A percentile compares a stretch with the other conserved stretches of the same genome.
Conservation (phyloP, 2,888 invertebrate genomes). For the Cryptocephalus moraei region DNA sequence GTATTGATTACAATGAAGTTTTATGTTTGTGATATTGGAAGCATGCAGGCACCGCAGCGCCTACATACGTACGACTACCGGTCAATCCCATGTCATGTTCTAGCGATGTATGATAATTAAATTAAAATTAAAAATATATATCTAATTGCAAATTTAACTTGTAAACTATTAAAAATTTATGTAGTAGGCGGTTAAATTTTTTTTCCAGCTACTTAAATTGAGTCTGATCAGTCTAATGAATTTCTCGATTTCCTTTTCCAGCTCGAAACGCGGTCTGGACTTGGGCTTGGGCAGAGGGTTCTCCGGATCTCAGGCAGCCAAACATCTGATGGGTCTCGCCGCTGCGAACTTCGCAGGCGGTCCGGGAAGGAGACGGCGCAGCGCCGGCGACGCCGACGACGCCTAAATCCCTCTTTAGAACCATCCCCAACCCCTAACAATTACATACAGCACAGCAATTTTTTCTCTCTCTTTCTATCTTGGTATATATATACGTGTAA, state of each 20-base stretch:
- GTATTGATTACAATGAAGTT: too few relatives aligned
- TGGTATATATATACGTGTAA: too few relatives aligned
- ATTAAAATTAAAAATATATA: too few relatives aligned
- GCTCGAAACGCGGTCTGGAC: slow-evolving; percentile 79
- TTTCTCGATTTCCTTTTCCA: slow-evolving; percentile 34
- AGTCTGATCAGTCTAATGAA: too few relatives aligned
- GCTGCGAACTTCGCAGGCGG: slow-evolving; percentile 85
- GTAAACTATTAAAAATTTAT: background rate
- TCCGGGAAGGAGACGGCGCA: slow-evolving; percentile 78
- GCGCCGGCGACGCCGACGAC: slow-evolving; percentile 29
- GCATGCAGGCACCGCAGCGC: too few relatives aligned
- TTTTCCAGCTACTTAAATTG: background rate
- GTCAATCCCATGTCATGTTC: too few relatives aligned
- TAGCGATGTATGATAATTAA: too few relatives aligned
- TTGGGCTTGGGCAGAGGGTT: slow-evolving; percentile 80
- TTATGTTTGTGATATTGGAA: too few relatives aligned
- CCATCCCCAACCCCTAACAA: too few relatives aligned
- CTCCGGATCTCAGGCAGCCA: slow-evolving; percentile 82
- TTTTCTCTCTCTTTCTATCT: too few relatives aligned
- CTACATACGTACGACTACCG: too few relatives aligned
- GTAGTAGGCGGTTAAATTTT: background rate
- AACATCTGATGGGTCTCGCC: slow-evolving; percentile 82
- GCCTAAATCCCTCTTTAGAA: slow-evolving; percentile 1
- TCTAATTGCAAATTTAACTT: background rate
- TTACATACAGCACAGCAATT: too few relatives aligned